Conservation (phyloP, 2,113 vertebrate genomes). For the Cranoglanis bouderius region DNA sequence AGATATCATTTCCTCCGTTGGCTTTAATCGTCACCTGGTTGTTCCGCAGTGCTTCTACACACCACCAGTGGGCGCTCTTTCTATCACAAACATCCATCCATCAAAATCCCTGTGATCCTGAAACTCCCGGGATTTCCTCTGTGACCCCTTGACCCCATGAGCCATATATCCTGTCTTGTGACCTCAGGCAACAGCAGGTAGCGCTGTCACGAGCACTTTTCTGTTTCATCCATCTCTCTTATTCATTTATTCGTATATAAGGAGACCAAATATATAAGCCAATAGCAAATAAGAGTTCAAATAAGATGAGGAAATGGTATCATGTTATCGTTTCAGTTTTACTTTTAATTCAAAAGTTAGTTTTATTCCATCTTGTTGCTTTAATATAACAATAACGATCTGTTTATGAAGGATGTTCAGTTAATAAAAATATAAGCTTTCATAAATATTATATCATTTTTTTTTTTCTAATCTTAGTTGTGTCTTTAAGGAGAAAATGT, state of each 20-base stretch:
- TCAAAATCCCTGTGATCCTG: neutral
- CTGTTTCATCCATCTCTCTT: neutral
- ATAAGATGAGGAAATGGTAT: neutral
- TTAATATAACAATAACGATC: neutral
- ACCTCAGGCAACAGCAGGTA: slow-evolving; percentile 27
- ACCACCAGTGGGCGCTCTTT: neutral
- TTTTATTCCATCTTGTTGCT: neutral
- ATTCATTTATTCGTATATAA: too few relatives aligned
- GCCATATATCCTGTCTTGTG: neutral
- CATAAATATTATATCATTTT: too few relatives aligned
- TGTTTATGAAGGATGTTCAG: neutral
- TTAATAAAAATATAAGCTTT: neutral
- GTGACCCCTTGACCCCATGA: neutral
- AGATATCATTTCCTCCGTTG: slow-evolving; percentile 6
- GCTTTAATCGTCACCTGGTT: slow-evolving; percentile 60
- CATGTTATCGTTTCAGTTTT: neutral
- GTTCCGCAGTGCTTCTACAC: slow-evolving; percentile 17
- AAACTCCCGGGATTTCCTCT: neutral
- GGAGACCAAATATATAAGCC: too few relatives aligned
- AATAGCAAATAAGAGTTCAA: too few relatives aligned
- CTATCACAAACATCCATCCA: neutral
- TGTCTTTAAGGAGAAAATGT: neutral
- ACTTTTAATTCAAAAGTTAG: neutral
- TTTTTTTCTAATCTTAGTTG: neutral
- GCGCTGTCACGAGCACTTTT: slow-evolving; percentile 10